Evolutionary conservation across 2,113 vertebrate species (phyloP).

Genomic region (Bubo scandiacus): DNA sequence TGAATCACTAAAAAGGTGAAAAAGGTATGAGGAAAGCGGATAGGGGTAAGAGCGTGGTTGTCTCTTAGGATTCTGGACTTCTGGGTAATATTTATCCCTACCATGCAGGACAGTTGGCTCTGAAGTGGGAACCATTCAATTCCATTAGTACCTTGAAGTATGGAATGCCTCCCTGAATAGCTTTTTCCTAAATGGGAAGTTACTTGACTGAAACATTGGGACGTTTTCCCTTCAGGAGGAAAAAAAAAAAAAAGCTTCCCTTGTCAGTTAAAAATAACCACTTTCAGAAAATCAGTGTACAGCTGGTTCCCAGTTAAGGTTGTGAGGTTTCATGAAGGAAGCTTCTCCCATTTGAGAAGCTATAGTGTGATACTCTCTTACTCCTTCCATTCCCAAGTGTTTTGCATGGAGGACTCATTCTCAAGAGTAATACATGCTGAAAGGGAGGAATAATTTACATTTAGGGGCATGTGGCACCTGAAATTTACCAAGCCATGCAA

Average conservation of each 20-base stretch:
- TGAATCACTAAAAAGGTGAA: not conserved
- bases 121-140: not conserved
- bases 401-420: not conserved
- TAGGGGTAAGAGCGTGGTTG: not conserved
- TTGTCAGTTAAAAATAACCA: not conserved
- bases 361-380: not conserved
- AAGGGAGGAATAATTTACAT: not conserved
- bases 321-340: not conserved
- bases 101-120: not conserved
- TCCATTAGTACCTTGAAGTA: not conserved
- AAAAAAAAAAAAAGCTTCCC: not conserved
- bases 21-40: not conserved
- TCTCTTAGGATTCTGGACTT: not conserved
- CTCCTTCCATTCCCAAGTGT: not conserved
- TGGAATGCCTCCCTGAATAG: not conserved
- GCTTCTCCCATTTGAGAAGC: not conserved
- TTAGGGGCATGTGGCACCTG: not conserved
- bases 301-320: not conserved
- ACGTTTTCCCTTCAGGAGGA: not conserved
- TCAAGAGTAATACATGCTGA: not conserved
- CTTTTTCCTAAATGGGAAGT: not conserved
- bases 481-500: not conserved
- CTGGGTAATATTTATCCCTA: not conserved
- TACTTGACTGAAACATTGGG: not conserved
- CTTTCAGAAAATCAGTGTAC: not conserved